Evolutionary conservation across 2,888 invertebrate genomes (phyloP).

Genomic region (Melanophora roralis): DNA sequence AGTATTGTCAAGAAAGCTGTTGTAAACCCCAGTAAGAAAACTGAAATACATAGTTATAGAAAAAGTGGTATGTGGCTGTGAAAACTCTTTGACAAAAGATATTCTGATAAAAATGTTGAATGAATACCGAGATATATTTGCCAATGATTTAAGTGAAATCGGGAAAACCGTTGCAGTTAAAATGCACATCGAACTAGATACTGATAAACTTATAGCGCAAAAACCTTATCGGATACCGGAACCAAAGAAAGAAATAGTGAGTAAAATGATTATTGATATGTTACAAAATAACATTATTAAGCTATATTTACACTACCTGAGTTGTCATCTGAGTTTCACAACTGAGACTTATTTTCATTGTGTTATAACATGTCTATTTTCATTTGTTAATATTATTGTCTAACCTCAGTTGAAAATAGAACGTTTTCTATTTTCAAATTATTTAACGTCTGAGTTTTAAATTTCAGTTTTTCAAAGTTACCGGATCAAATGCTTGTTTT

Average conservation of each 20-base stretch:
- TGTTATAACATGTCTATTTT: no score
- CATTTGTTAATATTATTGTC: no score
- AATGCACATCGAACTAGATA: constrained; percentile 39
- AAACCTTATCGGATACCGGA: constrained; percentile 43
- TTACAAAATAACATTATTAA: constrained; percentile 40
- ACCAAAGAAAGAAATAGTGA: constrained; percentile 19
- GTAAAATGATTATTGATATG: constrained; percentile 31
- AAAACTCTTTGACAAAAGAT: neutral
- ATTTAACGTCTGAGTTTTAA: no score
- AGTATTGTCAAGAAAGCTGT: neutral
- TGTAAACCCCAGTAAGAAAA: neutral
- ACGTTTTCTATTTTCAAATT: no score
- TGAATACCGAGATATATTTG: constrained; percentile 31
- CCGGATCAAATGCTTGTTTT: no score
- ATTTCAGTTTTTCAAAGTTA: no score
- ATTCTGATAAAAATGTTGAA: constrained; percentile 1
- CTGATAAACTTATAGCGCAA: constrained; percentile 22
- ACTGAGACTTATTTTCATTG: no score
- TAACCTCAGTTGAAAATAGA: no score
- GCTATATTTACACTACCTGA: no score
- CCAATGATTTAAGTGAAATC: constrained; percentile 33
- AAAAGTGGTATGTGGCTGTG: constrained; percentile 1
- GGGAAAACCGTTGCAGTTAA: constrained; percentile 34
- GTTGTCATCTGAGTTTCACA: no score
- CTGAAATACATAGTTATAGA: neutral